A percentile compares a stretch with the other conserved stretches of the same genome.
Conservation (phyloP, 2,888 invertebrate species). For the Ceramica pisi region DNA sequence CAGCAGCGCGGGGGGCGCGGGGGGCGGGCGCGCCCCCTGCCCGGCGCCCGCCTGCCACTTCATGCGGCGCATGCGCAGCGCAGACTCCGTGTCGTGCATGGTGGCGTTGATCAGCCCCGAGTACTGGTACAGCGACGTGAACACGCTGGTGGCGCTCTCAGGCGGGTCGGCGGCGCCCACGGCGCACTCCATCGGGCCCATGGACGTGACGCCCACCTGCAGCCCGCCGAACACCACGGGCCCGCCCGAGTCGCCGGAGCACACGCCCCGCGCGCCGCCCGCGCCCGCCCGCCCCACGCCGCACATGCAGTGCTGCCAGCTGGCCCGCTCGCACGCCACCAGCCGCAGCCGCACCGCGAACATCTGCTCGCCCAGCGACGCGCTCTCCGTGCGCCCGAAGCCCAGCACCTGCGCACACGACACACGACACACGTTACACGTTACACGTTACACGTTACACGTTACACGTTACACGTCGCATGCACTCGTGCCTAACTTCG, state of each 20-base stretch:
- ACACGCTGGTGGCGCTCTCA: constrained; percentile 78
- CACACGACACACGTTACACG: too few relatives aligned
- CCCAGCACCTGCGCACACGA: constrained; percentile 77
- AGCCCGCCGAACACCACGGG: constrained; percentile 67
- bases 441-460: too few relatives aligned
- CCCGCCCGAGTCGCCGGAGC: constrained; percentile 86
- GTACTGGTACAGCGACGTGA: constrained; percentile 81
- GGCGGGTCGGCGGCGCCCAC: constrained; percentile 44
- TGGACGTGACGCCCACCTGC: constrained; percentile 81
- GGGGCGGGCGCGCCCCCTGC: not conserved
- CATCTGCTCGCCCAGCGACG: constrained; percentile 77
- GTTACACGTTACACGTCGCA: too few relatives aligned
- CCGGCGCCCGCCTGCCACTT: constrained; percentile 6
- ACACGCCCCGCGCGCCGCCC: constrained; percentile 75
- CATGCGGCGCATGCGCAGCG: constrained; percentile 70
- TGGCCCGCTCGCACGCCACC: constrained; percentile 75
- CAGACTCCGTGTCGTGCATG: constrained; percentile 73
- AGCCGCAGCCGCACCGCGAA: constrained; percentile 75
- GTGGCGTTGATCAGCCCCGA: constrained; percentile 79
- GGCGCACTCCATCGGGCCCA: constrained; percentile 82
- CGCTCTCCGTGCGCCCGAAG: constrained; percentile 80
- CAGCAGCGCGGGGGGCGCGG: constrained; percentile 12
- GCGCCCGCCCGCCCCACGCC: constrained; percentile 71
- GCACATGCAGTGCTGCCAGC: constrained; percentile 80
- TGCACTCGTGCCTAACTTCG: too few relatives aligned